These are phyloP conservation scores for Palythoa grandiflora DNA, from an alignment of 92 coral and sea anemone genomes.

Conservation along the genomic window DNA sequence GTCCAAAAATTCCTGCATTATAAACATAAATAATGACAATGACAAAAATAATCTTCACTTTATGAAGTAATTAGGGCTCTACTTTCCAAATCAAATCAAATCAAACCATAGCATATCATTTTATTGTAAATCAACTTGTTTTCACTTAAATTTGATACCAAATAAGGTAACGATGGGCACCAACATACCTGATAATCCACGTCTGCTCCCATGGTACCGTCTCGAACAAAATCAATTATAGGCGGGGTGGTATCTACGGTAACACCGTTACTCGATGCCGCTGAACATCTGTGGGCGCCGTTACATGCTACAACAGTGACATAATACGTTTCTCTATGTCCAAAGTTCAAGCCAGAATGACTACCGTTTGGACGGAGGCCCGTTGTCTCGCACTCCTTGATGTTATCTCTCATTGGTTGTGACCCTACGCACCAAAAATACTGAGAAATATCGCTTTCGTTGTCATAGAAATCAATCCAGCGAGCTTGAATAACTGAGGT, in stretches of 20 bases:
- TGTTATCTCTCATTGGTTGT: slow-evolving; percentile 77
- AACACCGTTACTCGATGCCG: slow-evolving; percentile 80
- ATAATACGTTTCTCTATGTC: slow-evolving; percentile 76
- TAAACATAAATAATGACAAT: background rate
- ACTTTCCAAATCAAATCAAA: no score
- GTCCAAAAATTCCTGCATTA: slow-evolving; percentile 75
- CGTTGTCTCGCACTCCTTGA: slow-evolving; percentile 81
- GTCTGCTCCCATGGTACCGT: slow-evolving; percentile 93
- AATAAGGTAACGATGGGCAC: background rate
- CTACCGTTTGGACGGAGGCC: slow-evolving; percentile 82
- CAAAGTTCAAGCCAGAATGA: slow-evolving; percentile 65
- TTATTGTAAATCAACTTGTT: background rate
- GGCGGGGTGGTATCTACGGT: slow-evolving; percentile 85
- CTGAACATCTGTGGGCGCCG: slow-evolving; percentile 87
- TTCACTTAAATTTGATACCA: background rate
- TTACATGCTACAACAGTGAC: slow-evolving; percentile 88
- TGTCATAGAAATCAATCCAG: slow-evolving; percentile 96
- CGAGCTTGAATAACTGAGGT: slow-evolving; percentile 86
- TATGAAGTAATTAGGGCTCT: no score
- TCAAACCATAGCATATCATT: background rate
- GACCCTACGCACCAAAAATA: slow-evolving; percentile 86
- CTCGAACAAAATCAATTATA: slow-evolving; percentile 76
- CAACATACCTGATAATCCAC: slow-evolving; percentile 89
- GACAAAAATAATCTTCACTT: no score
- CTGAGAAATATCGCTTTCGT: slow-evolving; percentile 89